Conservation (phyloP, 1,140 invertebrate species). For the Dryas iulia region DNA sequence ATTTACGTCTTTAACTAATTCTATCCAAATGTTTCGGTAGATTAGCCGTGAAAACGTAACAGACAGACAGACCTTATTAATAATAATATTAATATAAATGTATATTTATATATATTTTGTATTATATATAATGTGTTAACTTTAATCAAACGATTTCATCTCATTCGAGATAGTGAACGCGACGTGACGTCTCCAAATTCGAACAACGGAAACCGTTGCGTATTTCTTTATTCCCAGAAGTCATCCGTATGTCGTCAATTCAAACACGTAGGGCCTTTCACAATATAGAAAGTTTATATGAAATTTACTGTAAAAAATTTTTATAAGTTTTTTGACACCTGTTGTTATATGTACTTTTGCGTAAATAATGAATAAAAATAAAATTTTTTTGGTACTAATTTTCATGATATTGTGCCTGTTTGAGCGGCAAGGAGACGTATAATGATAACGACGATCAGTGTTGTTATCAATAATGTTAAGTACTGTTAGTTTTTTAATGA, state of each 20-base stretch:
- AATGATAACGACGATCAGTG: too few species aligned
- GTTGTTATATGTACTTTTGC: background rate
- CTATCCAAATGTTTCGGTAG: too few species aligned
- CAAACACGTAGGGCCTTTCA: slow-evolving; percentile 33
- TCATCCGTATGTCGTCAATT: slow-evolving; percentile 33
- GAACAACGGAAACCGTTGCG: slow-evolving; percentile 9
- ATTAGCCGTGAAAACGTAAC: too few species aligned
- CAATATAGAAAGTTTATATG: slow-evolving; percentile 3
- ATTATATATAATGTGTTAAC: background rate
- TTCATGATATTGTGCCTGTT: too few species aligned
- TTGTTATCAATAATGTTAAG: too few species aligned
- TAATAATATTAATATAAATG: background rate
- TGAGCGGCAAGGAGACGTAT: too few species aligned
- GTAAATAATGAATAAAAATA: too few species aligned
- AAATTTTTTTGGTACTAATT: too few species aligned
- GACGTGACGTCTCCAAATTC: slow-evolving; percentile 18
- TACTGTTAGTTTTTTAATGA: too few species aligned
- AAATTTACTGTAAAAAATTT: background rate
- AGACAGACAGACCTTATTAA: too few species aligned
- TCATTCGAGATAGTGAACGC: slow-evolving; percentile 6
- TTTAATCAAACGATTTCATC: background rate
- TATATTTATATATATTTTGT: background rate
- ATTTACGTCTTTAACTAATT: too few species aligned
- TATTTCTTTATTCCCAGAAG: slow-evolving; percentile 27
- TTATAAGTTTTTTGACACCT: background rate